These are phyloP conservation scores for Peucedramus taeniatus DNA, from an alignment of 2,113 vertebrate genomes.

Conservation along the genomic window DNA sequence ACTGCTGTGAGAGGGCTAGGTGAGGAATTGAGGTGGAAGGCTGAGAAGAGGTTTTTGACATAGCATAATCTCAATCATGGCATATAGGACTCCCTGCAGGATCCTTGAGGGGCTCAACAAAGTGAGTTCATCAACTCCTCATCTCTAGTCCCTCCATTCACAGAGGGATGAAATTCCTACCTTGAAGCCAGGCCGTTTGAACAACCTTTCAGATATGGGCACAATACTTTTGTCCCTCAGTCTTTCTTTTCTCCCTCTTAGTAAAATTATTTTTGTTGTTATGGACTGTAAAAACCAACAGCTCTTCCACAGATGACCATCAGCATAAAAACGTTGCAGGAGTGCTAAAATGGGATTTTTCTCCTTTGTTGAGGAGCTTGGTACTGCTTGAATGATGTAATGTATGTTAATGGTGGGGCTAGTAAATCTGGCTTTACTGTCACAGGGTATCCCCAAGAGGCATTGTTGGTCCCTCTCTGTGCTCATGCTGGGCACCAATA, in stretches of 20 bases:
- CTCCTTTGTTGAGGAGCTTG: neutral
- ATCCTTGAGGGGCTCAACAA: neutral
- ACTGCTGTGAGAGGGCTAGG: neutral
- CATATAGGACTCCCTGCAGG: neutral
- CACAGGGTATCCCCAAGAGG: accelerated
- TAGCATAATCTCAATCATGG: neutral
- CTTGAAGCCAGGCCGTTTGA: neutral
- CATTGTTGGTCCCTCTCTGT: neutral
- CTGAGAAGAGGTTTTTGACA: neutral
- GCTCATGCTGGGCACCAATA: accelerated
- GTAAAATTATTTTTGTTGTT: neutral
- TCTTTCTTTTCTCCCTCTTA: neutral
- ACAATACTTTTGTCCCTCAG: neutral
- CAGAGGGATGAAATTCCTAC: neutral
- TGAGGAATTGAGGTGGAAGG: neutral
- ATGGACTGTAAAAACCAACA: neutral
- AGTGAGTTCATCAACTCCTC: neutral
- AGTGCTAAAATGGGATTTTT: neutral
- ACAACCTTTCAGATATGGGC: neutral
- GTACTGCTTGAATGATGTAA: neutral
- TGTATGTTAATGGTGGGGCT: neutral
- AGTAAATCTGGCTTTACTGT: neutral
- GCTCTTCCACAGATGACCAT: neutral
- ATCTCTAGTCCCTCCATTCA: neutral
- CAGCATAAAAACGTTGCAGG: neutral